A percentile compares a stretch with the other conserved stretches of the same genome.
phyloP scores from a whole-genome alignment of 2,888 invertebrate species.

The Uloborus plumipes region DNA sequence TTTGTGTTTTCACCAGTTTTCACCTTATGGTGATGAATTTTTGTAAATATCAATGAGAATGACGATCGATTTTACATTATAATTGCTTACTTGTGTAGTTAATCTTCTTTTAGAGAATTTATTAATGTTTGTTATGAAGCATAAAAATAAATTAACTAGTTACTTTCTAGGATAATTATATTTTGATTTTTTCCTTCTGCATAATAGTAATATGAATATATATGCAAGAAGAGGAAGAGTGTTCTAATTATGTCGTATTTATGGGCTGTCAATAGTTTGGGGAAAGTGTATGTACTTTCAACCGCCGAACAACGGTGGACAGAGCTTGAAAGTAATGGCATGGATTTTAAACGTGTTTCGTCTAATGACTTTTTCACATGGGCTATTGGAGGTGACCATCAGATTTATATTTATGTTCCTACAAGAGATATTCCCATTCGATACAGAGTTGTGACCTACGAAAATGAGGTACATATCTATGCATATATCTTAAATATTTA shows the following conservation, averaged over 20 bases:
- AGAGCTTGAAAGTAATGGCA: constrained; percentile 86
- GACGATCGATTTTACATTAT: too few species aligned
- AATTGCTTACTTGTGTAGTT: too few species aligned
- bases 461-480: constrained; percentile 88
- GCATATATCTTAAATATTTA: background rate
- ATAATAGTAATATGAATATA: too few species aligned
- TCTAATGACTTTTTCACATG: constrained; percentile 80
- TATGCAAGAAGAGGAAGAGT: too few species aligned
- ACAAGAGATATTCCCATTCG: constrained; percentile 90
- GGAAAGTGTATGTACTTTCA: constrained; percentile 56
- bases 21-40: too few species aligned
- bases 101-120: too few species aligned
- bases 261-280: constrained; percentile 62
- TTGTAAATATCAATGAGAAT: too few species aligned
- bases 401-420: constrained; percentile 91
- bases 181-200: too few species aligned
- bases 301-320: constrained; percentile 77
- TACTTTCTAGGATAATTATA: too few species aligned
- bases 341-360: constrained; percentile 90
- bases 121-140: too few species aligned
- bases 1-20: too few species aligned
- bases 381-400: constrained; percentile 93
- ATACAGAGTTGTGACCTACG: constrained; percentile 89
- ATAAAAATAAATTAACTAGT: too few species aligned
- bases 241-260: constrained; percentile 26